These are phyloP conservation scores for Mythimna albipuncta DNA, from an alignment of 2,888 invertebrate species.

Conservation along the genomic window DNA sequence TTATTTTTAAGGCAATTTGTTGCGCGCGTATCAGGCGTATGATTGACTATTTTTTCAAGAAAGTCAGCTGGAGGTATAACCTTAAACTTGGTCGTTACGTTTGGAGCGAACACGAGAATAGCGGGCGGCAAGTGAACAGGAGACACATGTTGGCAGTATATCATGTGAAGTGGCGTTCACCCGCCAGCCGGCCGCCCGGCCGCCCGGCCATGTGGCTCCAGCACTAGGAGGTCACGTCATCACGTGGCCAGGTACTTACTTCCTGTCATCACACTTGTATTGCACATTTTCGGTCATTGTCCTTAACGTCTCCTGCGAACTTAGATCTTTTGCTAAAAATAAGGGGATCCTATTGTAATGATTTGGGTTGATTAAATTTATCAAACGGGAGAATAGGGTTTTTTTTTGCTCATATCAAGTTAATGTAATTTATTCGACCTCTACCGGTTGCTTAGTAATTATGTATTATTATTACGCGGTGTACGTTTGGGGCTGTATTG, in stretches of 20 bases:
- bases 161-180: slow-evolving; percentile 76
- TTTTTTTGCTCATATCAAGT: slow-evolving; percentile 57
- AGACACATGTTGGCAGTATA: slow-evolving; percentile 80
- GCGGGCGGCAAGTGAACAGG: slow-evolving; percentile 71
- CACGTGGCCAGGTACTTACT: slow-evolving; percentile 83
- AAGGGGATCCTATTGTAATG: slow-evolving; percentile 34
- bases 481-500: slow-evolving; percentile 74
- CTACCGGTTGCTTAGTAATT: slow-evolving; percentile 64
- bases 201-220: slow-evolving; percentile 74
- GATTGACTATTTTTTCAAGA: slow-evolving; percentile 36
- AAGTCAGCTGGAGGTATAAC: slow-evolving; percentile 72
- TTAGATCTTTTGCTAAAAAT: slow-evolving; percentile 37
- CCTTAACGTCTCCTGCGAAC: slow-evolving; percentile 50
- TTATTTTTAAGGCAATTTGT: slow-evolving; percentile 21
- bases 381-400: slow-evolving; percentile 60
- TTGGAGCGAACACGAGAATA: slow-evolving; percentile 61
- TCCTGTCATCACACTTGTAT: slow-evolving; percentile 79
- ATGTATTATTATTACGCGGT: slow-evolving; percentile 71
- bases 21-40: slow-evolving; percentile 31
- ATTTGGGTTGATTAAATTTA: slow-evolving; percentile 69
- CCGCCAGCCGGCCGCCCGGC: slow-evolving; percentile 68
- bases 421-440: slow-evolving; percentile 66
- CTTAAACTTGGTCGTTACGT: slow-evolving; percentile 73
- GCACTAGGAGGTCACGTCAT: slow-evolving; percentile 78
- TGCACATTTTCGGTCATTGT: slow-evolving; percentile 74